Conservation (phyloP, 2,797 vertebrate genomes). For the Gouania willdenowi region DNA sequence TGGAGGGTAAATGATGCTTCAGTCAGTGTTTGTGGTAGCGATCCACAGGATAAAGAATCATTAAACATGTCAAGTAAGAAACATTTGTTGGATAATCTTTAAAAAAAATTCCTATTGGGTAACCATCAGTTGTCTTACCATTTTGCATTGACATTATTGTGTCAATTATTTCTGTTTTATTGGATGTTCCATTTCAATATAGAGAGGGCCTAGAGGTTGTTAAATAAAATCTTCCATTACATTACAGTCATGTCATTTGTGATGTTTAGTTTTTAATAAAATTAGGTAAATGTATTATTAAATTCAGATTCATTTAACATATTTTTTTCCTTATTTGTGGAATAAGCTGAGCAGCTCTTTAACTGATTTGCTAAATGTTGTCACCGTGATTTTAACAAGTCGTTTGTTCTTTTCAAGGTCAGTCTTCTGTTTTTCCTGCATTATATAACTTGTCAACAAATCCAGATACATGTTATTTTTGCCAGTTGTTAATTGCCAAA, state of each 20-base stretch:
- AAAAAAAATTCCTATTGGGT: background rate
- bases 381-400: too few relatives aligned
- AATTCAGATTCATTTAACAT: too few relatives aligned
- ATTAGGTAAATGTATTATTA: background rate
- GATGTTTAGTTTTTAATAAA: slow-evolving; percentile 2
- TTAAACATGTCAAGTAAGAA: slow-evolving; percentile 1
- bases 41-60: background rate
- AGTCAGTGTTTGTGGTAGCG: background rate
- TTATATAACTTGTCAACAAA: too few relatives aligned
- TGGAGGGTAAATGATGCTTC: too few relatives aligned
- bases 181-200: slow-evolving; percentile 4
- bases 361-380: too few relatives aligned
- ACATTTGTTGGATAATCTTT: background rate
- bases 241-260: background rate
- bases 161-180: background rate
- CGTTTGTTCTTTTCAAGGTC: too few relatives aligned
- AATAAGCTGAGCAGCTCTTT: too few relatives aligned
- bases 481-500: too few relatives aligned
- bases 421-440: too few relatives aligned
- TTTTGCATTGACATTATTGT: background rate
- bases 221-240: background rate
- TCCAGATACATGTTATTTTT: too few relatives aligned
- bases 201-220: background rate
- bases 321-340: too few relatives aligned
- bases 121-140: background rate